Conservation (phyloP, 2,888 invertebrate species). For the Pardosa pseudoannulata region DNA sequence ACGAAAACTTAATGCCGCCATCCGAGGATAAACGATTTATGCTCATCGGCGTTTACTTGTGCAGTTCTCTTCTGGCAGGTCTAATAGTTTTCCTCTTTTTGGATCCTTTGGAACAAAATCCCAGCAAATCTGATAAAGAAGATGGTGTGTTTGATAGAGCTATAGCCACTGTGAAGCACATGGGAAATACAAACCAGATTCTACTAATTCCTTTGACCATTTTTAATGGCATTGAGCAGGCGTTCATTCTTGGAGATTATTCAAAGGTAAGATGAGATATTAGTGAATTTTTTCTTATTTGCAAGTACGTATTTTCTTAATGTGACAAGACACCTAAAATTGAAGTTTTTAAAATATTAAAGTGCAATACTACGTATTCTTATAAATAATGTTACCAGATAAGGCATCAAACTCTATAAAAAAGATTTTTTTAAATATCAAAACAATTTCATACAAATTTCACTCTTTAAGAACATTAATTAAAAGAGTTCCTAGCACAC, state of each 20-base stretch:
- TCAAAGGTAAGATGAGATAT: conserved; percentile 79
- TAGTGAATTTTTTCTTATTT: too few species aligned
- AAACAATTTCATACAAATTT: too few species aligned
- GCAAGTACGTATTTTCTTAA: too few species aligned
- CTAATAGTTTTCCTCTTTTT: conserved; percentile 91
- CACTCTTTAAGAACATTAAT: too few species aligned
- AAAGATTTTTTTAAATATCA: too few species aligned
- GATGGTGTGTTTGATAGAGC: conserved; percentile 77
- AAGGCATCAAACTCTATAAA: too few species aligned
- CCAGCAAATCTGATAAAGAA: background rate
- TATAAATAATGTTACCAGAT: too few species aligned
- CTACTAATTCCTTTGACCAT: conserved; percentile 95
- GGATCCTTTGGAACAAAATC: conserved; percentile 85
- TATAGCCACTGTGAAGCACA: conserved; percentile 90
- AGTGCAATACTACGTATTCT: too few species aligned
- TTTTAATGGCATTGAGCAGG: conserved; percentile 98
- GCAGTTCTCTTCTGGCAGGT: conserved; percentile 90
- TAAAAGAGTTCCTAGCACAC: too few species aligned
- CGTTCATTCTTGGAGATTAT: conserved; percentile 89
- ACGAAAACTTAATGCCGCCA: conserved; percentile 85
- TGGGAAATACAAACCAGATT: conserved; percentile 91
- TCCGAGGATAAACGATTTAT: conserved; percentile 91
- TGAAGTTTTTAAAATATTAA: too few species aligned
- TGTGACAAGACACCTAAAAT: too few species aligned
- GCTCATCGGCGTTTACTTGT: conserved; percentile 91